Base-by-base conservation (phyloP, 2,888 invertebrate genomes). In the Epirrhoe alternata region DNA sequence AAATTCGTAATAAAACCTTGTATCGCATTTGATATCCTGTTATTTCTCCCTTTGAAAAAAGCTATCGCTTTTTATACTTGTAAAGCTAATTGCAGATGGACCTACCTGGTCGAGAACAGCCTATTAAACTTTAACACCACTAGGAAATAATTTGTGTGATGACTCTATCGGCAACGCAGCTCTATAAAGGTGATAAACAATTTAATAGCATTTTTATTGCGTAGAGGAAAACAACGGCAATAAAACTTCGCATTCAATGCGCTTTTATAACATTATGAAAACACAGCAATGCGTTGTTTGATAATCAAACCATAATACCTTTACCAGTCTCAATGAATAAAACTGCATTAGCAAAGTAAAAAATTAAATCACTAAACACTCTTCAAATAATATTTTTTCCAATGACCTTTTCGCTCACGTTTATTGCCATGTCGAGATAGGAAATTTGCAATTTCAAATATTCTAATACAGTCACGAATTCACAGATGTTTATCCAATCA, bases 361-460 rank as follows among this genome's bases (percentile, higher is more conserved):
- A 72, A 42, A 10, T 12, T 10, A 42, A 8, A 12, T 42, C 12
- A 42, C 38, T 5, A 42, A 33, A 42, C 12, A 12, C 12, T 12
- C 38, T 42, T 42, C 12, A 42, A 42, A 42, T 12, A 42, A 77
- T 74, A 74, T 77, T 79, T 78, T 77, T 76, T 68, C 74, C 73
- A 76, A 75, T 83, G 75, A 77, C 78, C 77, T 80, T 78, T 82
- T 74, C 73, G 74, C 68, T 75, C 70, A 74, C 75, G 77, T 76
- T 78, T 42, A 81, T 82, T 85, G 79, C 81, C 80, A 79, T 81
- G 80, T 74, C 69, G 69, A 68, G 74, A 72, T 78, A 80, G 79
- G 77, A 80, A 79, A 81, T 82, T 82, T 74, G 78, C 80, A 83
- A 80, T 81, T 79, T 80, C 78, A 75, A 79, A 77, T 78, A 78